Evolutionary conservation across 2,797 vertebrate species (phyloP).

Genomic region (Cephalopachus bancanus): DNA sequence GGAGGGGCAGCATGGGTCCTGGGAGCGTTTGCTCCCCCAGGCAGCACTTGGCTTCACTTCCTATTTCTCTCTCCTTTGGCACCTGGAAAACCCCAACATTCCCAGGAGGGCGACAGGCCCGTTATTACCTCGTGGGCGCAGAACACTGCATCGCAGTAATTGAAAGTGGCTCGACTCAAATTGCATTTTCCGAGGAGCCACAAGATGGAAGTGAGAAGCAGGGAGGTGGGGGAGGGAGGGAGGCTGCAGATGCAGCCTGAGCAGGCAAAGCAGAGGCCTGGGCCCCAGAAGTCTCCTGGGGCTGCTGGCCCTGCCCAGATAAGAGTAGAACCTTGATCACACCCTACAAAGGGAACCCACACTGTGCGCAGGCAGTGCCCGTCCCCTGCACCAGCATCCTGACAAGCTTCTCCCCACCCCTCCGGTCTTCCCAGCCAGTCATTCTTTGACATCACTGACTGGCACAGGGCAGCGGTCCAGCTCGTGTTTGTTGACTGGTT

Average conservation of each 20-base stretch:
- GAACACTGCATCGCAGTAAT: conserved; percentile 35
- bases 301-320: not conserved
- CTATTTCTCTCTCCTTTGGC: conserved; percentile 19
- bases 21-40: fast-evolving
- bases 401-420: fast-evolving
- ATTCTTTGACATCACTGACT: fast-evolving
- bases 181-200: conserved; percentile 69
- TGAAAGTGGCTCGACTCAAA: conserved; percentile 78
- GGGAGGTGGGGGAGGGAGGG: not conserved
- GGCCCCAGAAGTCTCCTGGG: fast-evolving
- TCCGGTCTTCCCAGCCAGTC: not conserved
- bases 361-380: fast-evolving
- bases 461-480: fast-evolving
- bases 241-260: fast-evolving
- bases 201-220: not conserved
- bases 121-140: conserved; percentile 57
- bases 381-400: not conserved
- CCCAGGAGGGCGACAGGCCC: conserved; percentile 51
- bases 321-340: not conserved
- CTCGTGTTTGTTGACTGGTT: not conserved
- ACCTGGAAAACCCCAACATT: conserved; percentile 50
- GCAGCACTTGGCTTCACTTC: conserved; percentile 4
- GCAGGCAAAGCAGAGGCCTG: not conserved
- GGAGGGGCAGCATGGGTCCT: not conserved
- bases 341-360: not conserved